Percentiles rank a stretch among this genome's conserved stretches.
Evolutionary conservation across 2,797 vertebrate genomes (phyloP).

Genomic region (Emys orbicularis): DNA sequence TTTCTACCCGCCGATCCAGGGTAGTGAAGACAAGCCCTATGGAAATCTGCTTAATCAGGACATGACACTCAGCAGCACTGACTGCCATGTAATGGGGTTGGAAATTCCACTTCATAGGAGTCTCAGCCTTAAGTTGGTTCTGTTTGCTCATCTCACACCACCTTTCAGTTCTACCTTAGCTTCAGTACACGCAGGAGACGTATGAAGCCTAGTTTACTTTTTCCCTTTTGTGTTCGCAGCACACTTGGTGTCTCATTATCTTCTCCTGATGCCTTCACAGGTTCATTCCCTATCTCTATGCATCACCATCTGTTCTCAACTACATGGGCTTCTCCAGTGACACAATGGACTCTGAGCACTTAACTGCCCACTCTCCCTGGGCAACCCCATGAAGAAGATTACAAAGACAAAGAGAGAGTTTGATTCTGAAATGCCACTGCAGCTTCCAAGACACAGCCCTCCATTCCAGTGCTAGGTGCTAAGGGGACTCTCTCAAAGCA

Average conservation of each 20-base stretch:
- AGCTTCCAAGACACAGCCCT: not conserved
- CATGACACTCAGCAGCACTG: not conserved
- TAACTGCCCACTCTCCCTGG: not conserved
- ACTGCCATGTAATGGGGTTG: not conserved
- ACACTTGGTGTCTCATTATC: not conserved
- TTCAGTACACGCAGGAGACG: not conserved
- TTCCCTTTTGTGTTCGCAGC: not conserved
- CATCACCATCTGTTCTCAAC: not conserved
- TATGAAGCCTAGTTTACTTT: not conserved
- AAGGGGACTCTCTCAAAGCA: slow-evolving; percentile 17
- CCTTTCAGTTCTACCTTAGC: not conserved
- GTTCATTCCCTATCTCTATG: not conserved
- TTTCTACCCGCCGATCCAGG: too few species aligned
- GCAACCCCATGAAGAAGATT: not conserved
- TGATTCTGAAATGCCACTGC: not conserved
- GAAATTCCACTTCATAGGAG: not conserved
- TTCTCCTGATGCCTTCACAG: not conserved
- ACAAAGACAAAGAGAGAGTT: not conserved
- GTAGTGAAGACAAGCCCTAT: too few species aligned
- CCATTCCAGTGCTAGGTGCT: not conserved
- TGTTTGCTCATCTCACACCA: not conserved
- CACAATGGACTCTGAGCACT: not conserved
- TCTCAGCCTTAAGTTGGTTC: too few species aligned
- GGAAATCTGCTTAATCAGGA: not conserved
- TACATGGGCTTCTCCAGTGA: not conserved